Percentiles rank a stretch among this genome's conserved stretches.
Evolutionary conservation across 2,113 vertebrate species (phyloP).

Genomic region (Candoia aspera): DNA sequence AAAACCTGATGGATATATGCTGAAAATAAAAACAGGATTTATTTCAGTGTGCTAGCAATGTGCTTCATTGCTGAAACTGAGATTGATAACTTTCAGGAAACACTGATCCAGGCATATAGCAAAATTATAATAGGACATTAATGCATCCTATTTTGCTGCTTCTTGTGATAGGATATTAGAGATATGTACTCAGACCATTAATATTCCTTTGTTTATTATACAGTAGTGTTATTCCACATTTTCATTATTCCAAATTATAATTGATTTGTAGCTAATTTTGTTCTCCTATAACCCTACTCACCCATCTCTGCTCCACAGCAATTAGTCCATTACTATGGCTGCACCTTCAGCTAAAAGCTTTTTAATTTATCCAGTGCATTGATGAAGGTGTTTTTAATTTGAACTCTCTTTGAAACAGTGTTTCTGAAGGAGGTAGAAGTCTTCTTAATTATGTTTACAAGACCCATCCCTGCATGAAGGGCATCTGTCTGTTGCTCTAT

Average conservation of each 20-base stretch:
- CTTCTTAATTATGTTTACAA: conserved; percentile 28
- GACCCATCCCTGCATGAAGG: not conserved
- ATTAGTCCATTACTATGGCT: conserved; percentile 28
- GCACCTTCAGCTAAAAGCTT: conserved; percentile 26
- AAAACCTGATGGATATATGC: not conserved
- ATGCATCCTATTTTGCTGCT: not conserved
- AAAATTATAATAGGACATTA: not conserved
- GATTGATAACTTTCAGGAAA: not conserved
- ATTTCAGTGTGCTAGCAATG: not conserved
- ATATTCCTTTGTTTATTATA: not conserved
- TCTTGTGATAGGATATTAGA: not conserved
- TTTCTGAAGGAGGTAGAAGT: conserved; percentile 10
- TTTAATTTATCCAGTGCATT: conserved; percentile 21
- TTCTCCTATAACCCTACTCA: not conserved
- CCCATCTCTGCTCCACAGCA: not conserved
- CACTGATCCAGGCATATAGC: not conserved
- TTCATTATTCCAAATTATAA: conserved; percentile 14
- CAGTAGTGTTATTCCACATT: not conserved
- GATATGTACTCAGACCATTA: not conserved
- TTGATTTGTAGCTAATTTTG: conserved; percentile 17
- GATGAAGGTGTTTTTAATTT: conserved; percentile 19
- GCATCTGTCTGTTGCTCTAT: not conserved
- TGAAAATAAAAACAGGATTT: not conserved
- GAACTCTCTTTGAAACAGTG: conserved; percentile 10
- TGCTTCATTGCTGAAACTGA: not conserved